Evolutionary conservation across 2,113 vertebrate species (phyloP), one percentile per base, ranked within the genome.

Genomic region (Bostrychus sinensis): DNA sequence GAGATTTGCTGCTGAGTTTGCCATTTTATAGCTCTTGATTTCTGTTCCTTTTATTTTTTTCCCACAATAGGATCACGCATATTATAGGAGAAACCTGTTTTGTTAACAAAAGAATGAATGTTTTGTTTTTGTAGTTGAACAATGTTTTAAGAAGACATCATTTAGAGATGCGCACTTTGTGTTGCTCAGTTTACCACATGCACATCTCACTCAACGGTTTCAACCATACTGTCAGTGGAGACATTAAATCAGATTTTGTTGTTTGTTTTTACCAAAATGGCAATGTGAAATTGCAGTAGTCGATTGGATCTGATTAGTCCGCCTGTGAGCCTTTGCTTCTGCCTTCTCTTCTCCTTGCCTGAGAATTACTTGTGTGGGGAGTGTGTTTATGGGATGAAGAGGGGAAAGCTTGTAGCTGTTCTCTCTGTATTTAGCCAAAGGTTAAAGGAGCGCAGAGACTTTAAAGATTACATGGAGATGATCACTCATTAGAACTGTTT

Each of bases 1-100:
- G 66, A 81, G 63, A 83, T 82, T 89, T 85, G 90, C 90, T 92
- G 92, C 91, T 92, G 88, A 86, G 64, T 87, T 89, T 77, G 73
- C 70, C 70, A 57, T 88, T 89, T 88, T 85, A 81, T 78, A 74
- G 73, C 43, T 80, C 39, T 69, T 74, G 26, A 69, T 80, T 87
- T 82, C 46, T 77, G 53, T 72, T 70, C 34, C 65, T 34, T 75
- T 68, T 58, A 60, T 38, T 41, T 66, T 37, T 20, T 54, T n/a
- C 23, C 42, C 54, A 59, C 53, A 66, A 57, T 84, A 85, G 75
- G 73, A 78, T 85, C 77, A 70, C 37, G 13, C 59, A 63, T 69
- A 72, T 78, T 72, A 75, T 62, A 71, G 63, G 70, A 80, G 48
- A 77, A 65, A 60, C 56, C 16, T 80, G 41, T 88, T 81, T 61